Conservation (phyloP, 2,888 invertebrate species). For the Scrobipalpa costella region DNA sequence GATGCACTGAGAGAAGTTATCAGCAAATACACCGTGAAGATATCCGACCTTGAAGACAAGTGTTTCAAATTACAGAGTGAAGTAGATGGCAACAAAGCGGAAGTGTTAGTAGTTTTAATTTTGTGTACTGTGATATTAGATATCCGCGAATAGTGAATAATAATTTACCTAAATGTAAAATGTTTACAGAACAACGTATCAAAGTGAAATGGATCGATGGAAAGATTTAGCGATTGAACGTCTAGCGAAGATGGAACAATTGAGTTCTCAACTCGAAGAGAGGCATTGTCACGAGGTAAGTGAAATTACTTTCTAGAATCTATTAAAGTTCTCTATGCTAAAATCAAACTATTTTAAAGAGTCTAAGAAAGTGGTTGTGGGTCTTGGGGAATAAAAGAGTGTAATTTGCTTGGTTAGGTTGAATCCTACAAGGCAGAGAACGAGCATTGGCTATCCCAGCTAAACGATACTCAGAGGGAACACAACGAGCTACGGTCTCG, state of each 20-base stretch:
- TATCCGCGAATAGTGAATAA: not conserved
- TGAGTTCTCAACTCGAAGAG: conserved; percentile 81
- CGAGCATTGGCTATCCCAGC: conserved; percentile 82
- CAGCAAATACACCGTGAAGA: conserved; percentile 69
- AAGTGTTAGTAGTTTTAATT: conserved; percentile 69
- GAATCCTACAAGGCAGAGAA: conserved; percentile 83
- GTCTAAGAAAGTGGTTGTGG: not conserved
- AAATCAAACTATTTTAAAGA: no score
- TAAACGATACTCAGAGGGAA: conserved; percentile 76
- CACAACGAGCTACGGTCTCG: conserved; percentile 75
- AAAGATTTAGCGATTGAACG: conserved; percentile 84
- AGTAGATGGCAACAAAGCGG: conserved; percentile 64
- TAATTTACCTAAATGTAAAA: conserved; percentile 33
- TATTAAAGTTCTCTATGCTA: not conserved
- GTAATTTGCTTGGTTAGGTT: conserved; percentile 52
- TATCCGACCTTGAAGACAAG: conserved; percentile 64
- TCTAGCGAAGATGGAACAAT: conserved; percentile 83
- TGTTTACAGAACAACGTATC: conserved; percentile 54
- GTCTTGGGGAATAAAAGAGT: not conserved
- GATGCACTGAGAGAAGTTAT: conserved; percentile 56
- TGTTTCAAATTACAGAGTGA: conserved; percentile 70
- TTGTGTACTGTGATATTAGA: not conserved
- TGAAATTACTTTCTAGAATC: not conserved
- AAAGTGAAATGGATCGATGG: conserved; percentile 81
- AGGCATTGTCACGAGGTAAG: conserved; percentile 82